Conservation (phyloP, 2,888 invertebrate species). For the Eutolmus rufibarbis region DNA sequence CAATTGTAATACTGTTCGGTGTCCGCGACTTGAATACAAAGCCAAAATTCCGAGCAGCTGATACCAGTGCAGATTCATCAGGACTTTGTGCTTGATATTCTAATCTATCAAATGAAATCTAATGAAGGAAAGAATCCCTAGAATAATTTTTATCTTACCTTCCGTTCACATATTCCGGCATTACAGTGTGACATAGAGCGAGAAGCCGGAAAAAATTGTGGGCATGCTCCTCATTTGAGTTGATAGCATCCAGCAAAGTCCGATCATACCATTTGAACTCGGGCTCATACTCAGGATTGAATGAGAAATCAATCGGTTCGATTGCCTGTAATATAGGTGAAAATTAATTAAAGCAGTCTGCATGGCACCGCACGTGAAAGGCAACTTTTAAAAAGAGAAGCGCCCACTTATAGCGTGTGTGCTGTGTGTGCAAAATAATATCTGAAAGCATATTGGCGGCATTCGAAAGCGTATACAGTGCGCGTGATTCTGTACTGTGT, state of each 20-base stretch:
- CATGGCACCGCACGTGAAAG: not conserved
- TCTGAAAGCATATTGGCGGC: not conserved
- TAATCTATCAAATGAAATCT: slow-evolving; percentile 49
- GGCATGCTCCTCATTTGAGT: slow-evolving; percentile 74
- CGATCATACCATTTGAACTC: slow-evolving; percentile 95
- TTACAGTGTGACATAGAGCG: slow-evolving; percentile 97
- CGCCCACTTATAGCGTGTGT: slow-evolving; percentile 18
- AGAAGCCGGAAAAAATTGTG: slow-evolving; percentile 90
- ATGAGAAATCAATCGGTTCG: slow-evolving; percentile 90
- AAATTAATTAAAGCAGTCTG: not conserved
- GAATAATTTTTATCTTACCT: slow-evolving; percentile 61
- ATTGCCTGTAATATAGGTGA: slow-evolving; percentile 67
- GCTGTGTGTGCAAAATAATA: not conserved
- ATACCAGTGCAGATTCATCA: slow-evolving; percentile 96
- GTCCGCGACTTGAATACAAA: slow-evolving; percentile 95
- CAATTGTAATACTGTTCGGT: slow-evolving; percentile 91
- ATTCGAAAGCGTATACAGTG: not conserved
- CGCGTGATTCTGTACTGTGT: not conserved
- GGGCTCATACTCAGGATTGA: slow-evolving; percentile 89
- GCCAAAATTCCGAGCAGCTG: slow-evolving; percentile 98
- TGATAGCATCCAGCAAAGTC: slow-evolving; percentile 82
- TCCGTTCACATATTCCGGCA: slow-evolving; percentile 91
- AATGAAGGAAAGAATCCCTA: not conserved
- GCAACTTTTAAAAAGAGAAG: not conserved
- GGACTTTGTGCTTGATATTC: slow-evolving; percentile 90